Conservation (phyloP, 2,888 invertebrate species). For the Harpalus rubripes region DNA sequence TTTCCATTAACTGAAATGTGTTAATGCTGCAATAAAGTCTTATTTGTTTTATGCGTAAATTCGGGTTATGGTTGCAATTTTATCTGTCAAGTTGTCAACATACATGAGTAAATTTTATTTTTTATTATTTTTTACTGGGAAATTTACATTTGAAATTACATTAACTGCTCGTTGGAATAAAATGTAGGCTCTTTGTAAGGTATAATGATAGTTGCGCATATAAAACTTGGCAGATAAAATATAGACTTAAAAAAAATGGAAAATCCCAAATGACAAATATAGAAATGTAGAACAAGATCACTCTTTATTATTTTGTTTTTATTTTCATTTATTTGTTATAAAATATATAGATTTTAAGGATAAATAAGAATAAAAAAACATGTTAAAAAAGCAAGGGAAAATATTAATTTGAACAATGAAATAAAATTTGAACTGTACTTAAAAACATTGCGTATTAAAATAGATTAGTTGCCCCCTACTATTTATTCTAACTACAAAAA, state of each 20-base stretch:
- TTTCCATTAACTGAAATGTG: slow-evolving; percentile 48
- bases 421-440: too few relatives aligned
- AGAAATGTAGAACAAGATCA: background rate
- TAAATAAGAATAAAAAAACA: too few relatives aligned
- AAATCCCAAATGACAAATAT: background rate
- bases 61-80: slow-evolving; percentile 47
- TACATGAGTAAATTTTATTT: slow-evolving; percentile 31
- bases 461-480: too few relatives aligned
- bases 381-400: too few relatives aligned
- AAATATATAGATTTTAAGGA: too few relatives aligned
- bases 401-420: too few relatives aligned
- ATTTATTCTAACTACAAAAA: too few relatives aligned
- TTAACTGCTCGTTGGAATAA: background rate
- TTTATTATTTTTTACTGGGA: slow-evolving; percentile 17
- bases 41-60: slow-evolving; percentile 45
- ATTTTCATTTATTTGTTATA: too few relatives aligned
- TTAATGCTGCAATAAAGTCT: slow-evolving; percentile 34
- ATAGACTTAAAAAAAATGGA: background rate
- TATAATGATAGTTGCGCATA: background rate
- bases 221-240: background rate
- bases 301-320: too few relatives aligned
- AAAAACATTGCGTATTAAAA: too few relatives aligned
- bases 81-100: slow-evolving; percentile 40
- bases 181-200: background rate
- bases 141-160: slow-evolving; percentile 17